Evolutionary conservation across 2,888 invertebrate genomes (phyloP).

Genomic region (Steinernema carpocapsae): DNA sequence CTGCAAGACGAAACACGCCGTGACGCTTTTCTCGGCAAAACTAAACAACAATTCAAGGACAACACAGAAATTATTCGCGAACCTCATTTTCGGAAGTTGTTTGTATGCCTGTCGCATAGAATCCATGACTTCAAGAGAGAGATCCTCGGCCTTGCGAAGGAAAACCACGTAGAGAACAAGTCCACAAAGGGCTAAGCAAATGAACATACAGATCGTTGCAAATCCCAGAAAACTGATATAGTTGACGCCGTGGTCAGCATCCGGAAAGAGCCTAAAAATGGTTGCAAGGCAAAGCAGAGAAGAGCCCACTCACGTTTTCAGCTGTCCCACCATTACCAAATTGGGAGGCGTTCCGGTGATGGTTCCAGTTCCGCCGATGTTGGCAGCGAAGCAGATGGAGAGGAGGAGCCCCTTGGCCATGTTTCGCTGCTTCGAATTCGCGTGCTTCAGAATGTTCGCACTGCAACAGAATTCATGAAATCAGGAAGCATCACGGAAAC

Average conservation of each 20-base stretch:
- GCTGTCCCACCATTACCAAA: slow-evolving; percentile 53
- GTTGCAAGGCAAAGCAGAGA: background rate
- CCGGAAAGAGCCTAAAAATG: slow-evolving; percentile 48
- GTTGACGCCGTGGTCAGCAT: slow-evolving; percentile 49
- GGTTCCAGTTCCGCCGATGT: slow-evolving; percentile 59
- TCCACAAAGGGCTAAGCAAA: slow-evolving; percentile 43
- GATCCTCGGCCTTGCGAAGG: slow-evolving; percentile 51
- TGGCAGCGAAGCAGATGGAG: slow-evolving; percentile 58
- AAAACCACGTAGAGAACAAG: slow-evolving; percentile 43
- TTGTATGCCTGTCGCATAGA: slow-evolving; percentile 56
- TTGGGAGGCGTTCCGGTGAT: slow-evolving; percentile 61
- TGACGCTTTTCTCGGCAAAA: slow-evolving; percentile 54
- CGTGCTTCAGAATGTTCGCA: slow-evolving; percentile 38
- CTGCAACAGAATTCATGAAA: slow-evolving; percentile 32
- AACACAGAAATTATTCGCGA: background rate
- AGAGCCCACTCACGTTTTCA: slow-evolving; percentile 44
- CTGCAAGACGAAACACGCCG: slow-evolving; percentile 76
- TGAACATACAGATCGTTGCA: slow-evolving; percentile 51
- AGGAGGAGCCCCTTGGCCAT: slow-evolving; percentile 59
- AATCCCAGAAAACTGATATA: slow-evolving; percentile 55
- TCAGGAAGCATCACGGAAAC: background rate
- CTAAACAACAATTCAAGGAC: slow-evolving; percentile 38
- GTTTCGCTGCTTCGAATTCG: background rate
- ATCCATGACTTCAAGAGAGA: slow-evolving; percentile 52
- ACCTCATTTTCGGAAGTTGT: slow-evolving; percentile 63